Percentiles rank a stretch among this genome's conserved stretches.
Evolutionary conservation across 2,113 vertebrate genomes (phyloP).

Genomic region (Paracanthobrama guichenoti): DNA sequence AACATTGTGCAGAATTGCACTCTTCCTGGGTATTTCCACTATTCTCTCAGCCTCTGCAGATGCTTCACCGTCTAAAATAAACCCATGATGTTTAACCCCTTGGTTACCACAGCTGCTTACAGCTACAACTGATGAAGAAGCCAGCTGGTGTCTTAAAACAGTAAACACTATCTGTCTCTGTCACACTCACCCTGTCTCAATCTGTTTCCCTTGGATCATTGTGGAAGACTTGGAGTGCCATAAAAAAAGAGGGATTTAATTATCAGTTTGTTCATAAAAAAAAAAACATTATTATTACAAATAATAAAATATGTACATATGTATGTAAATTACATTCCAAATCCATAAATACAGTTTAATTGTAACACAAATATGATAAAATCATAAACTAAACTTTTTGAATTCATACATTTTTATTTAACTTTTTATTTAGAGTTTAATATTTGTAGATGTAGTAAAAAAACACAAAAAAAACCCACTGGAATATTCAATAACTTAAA

Average conservation of each 20-base stretch:
- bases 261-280: neutral
- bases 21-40: constrained; percentile 57
- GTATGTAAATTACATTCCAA: neutral
- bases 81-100: constrained; percentile 70
- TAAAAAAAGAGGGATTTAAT: neutral
- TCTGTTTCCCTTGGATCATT: neutral
- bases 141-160: constrained; percentile 1
- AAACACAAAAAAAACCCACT: neutral
- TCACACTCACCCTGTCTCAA: neutral
- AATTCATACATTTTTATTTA: too few relatives aligned
- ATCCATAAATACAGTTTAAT: neutral
- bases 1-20: constrained; percentile 32
- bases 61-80: constrained; percentile 70
- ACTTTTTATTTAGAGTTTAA: neutral
- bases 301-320: neutral
- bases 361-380: neutral
- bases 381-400: neutral
- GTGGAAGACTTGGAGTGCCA: neutral
- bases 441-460: neutral
- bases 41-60: constrained; percentile 61
- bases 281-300: neutral
- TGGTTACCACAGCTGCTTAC: constrained; percentile 52
- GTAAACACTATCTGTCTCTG: neutral
- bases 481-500: neutral
- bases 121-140: constrained; percentile 55